Percentiles rank a stretch among this genome's conserved stretches.
Conservation (phyloP, 2,797 vertebrate species). For the Linurgus olivaceus region DNA sequence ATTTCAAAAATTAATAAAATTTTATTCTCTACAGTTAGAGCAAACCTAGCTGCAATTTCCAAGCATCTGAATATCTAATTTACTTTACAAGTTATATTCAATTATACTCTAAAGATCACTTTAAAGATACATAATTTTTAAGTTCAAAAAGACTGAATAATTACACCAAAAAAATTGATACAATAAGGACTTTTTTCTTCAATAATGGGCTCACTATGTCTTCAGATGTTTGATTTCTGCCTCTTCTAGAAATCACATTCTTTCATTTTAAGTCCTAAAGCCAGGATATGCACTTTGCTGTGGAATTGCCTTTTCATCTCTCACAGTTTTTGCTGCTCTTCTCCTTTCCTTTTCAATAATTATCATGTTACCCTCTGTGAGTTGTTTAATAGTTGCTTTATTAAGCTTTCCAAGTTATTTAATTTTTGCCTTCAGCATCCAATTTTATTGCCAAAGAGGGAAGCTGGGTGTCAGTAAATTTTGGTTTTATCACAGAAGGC, state of each 20-base stretch:
- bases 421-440: constrained; percentile 51
- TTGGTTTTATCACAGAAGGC: constrained; percentile 14
- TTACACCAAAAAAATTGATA: not conserved
- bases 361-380: constrained; percentile 13
- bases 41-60: not conserved
- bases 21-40: not conserved
- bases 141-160: not conserved
- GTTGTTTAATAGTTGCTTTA: constrained; percentile 28
- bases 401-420: constrained; percentile 48
- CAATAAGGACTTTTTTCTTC: not conserved
- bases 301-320: constrained; percentile 1
- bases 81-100: not conserved
- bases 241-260: not conserved
- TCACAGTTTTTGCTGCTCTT: constrained; percentile 12
- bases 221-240: not conserved
- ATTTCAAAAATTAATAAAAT: not conserved
- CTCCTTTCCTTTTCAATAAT: constrained; percentile 29
- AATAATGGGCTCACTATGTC: not conserved
- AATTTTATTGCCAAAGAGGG: constrained; percentile 47
- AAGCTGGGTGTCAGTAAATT: constrained; percentile 30
- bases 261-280: constrained; percentile 14
- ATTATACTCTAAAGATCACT: not conserved
- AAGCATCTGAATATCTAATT: not conserved
- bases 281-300: not conserved
- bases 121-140: not conserved